Evolutionary conservation across 1,140 invertebrate species (phyloP), one percentile per base, ranked within the genome.

Genomic region (Macrobrachium nipponense): DNA sequence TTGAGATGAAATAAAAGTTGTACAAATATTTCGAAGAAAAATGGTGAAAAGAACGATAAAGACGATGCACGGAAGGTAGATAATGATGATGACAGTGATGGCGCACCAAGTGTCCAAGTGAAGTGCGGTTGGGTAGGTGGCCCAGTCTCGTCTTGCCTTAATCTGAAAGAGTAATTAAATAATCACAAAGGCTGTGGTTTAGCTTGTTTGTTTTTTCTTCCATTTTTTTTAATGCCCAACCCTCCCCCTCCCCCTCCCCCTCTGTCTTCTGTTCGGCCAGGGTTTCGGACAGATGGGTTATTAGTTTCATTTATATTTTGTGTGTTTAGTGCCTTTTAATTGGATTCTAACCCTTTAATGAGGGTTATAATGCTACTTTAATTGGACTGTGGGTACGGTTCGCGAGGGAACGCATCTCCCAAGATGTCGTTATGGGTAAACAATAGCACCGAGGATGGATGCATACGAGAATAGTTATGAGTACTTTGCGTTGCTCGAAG

Each of bases 241-340:
- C n/a, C 23, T 27, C 72, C 18, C 18, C 2, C 73, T 51, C 73
- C 15, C 36, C 11, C 36, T 51, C 36, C 4, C 11, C 15, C 27
- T 75, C 27, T 51, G 2, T 51, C 8, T 51, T 6, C 51, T 51
- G 51, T 51, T 51, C 51, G 12, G 51, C 51, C 12, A 51, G 51
- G 44, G 73, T 20, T 76, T 58, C 59, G 43, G 59, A 4, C 44
- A 20, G 51, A 44, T 76, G n/a, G 73, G 73, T 58, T 20, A 76
- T 76, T 76, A 59, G 18, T 59, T 14, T 58, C 44, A 76, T 76
- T 58, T 76, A 76, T 59, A 76, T 58, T 76, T 76, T n/a, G 14
- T 58, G 18, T 76, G 18, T 58, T 58, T 14, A 58, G 43, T 76
- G 73, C 36, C 44, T 76, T 58, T 58, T 51, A 76, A 76, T 58